These are phyloP conservation scores for Lithosia quadra DNA, from an alignment of 2,888 invertebrate species.

Conservation along the genomic window DNA sequence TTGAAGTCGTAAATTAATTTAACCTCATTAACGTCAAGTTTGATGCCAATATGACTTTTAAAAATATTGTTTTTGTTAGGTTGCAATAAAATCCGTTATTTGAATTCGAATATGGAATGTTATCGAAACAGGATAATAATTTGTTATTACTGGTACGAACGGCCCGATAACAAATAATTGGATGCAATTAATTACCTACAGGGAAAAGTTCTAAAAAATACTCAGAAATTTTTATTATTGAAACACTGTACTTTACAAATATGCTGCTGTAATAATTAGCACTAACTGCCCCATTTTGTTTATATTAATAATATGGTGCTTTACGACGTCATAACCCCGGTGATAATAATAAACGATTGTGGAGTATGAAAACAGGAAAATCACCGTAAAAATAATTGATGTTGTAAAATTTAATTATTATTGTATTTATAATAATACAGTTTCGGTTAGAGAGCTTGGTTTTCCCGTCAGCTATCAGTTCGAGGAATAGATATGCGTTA, in stretches of 20 bases:
- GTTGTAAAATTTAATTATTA: not conserved
- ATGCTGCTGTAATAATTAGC: slow-evolving; percentile 39
- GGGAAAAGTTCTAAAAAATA: slow-evolving; percentile 40
- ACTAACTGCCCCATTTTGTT: slow-evolving; percentile 35
- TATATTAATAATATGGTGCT: slow-evolving; percentile 13
- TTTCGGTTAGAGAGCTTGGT: not conserved
- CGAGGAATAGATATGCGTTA: too few relatives aligned
- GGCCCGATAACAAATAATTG: slow-evolving; percentile 53
- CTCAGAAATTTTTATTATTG: not conserved
- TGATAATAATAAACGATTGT: slow-evolving; percentile 1
- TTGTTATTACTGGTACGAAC: slow-evolving; percentile 33
- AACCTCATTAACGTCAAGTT: not conserved
- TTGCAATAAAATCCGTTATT: slow-evolving; percentile 39
- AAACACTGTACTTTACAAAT: not conserved
- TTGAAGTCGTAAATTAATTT: not conserved
- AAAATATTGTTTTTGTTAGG: slow-evolving; percentile 3
- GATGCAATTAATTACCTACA: slow-evolving; percentile 47
- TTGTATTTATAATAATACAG: not conserved
- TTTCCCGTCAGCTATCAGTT: not conserved
- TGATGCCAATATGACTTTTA: not conserved
- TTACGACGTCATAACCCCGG: slow-evolving; percentile 8
- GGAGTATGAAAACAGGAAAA: slow-evolving; percentile 20
- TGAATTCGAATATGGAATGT: slow-evolving; percentile 22
- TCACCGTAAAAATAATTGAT: not conserved
- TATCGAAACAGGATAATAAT: slow-evolving; percentile 48